Evolutionary conservation across 2,888 invertebrate genomes (phyloP).

Genomic region (Copidosoma aretas): DNA sequence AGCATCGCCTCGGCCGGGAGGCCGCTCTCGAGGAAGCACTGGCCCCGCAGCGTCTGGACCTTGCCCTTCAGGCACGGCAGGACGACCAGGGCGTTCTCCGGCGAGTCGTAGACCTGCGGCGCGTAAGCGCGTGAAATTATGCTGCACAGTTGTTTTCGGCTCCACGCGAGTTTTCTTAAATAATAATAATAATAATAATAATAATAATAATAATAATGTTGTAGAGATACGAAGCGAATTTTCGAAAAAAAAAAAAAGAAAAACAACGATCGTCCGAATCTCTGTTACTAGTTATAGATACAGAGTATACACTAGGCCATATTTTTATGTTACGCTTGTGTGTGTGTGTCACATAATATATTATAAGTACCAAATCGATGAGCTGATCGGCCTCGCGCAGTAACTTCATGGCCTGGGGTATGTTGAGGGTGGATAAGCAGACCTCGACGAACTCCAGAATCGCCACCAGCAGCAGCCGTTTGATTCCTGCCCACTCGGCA

Average conservation of each 20-base stretch:
- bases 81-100: conserved; percentile 50
- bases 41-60: conserved; percentile 62
- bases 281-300: too few species aligned
- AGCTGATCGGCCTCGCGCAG: conserved; percentile 64
- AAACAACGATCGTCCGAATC: too few species aligned
- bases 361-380: conserved; percentile 46
- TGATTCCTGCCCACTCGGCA: conserved; percentile 55
- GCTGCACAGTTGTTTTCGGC: too few species aligned
- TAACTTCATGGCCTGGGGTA: conserved; percentile 67
- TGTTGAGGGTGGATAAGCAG: conserved; percentile 66
- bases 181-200: too few species aligned
- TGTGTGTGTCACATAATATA: too few species aligned
- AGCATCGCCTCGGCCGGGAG: conserved; percentile 59
- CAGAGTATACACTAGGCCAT: too few species aligned
- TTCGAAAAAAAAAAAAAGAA: too few species aligned
- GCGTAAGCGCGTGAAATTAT: neutral
- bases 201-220: too few species aligned
- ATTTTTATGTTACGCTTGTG: too few species aligned
- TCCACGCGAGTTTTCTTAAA: too few species aligned
- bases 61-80: conserved; percentile 60
- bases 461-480: conserved; percentile 65
- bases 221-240: too few species aligned
- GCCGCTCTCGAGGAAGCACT: conserved; percentile 60
- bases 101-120: conserved; percentile 18
- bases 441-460: conserved; percentile 69